Evolutionary conservation across 2,888 invertebrate genomes (phyloP).

Genomic region (Matsumyia berberina): DNA sequence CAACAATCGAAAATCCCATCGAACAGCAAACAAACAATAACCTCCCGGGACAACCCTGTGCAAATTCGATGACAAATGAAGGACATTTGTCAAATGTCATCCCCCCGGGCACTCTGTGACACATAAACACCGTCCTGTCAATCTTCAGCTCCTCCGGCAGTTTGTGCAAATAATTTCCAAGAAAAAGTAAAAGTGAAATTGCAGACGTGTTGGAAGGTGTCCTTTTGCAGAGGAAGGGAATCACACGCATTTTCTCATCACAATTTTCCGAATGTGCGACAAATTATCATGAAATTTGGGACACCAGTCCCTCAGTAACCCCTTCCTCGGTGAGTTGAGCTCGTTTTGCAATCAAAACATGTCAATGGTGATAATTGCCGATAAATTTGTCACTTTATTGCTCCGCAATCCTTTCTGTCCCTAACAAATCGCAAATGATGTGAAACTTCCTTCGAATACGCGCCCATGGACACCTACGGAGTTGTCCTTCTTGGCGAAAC

Average conservation of each 20-base stretch:
- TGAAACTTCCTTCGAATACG: background rate
- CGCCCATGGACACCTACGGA: background rate
- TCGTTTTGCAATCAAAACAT: slow-evolving; percentile 55
- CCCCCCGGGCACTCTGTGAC: background rate
- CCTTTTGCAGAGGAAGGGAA: background rate
- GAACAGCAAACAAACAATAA: background rate
- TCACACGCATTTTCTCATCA: slow-evolving; percentile 19
- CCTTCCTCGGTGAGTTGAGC: slow-evolving; percentile 10
- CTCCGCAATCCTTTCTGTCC: slow-evolving; percentile 15
- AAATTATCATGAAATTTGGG: slow-evolving; percentile 2
- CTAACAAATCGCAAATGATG: slow-evolving; percentile 25
- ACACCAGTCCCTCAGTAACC: too few species aligned
- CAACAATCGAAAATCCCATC: background rate
- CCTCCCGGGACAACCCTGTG: background rate
- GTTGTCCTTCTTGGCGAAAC: background rate
- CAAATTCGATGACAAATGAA: slow-evolving; percentile 41
- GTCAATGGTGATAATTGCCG: slow-evolving; percentile 51
- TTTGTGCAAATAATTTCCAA: background rate
- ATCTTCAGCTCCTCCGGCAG: slow-evolving; percentile 6
- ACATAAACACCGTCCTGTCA: slow-evolving; percentile 1
- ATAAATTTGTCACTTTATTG: slow-evolving; percentile 47
- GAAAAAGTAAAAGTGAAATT: background rate
- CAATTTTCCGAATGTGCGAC: slow-evolving; percentile 5
- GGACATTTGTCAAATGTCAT: slow-evolving; percentile 23
- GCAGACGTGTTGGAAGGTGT: background rate